These are phyloP conservation scores for Hapalemur alaotrensis DNA, from an alignment of 2,797 vertebrate genomes.

Conservation along the genomic window DNA sequence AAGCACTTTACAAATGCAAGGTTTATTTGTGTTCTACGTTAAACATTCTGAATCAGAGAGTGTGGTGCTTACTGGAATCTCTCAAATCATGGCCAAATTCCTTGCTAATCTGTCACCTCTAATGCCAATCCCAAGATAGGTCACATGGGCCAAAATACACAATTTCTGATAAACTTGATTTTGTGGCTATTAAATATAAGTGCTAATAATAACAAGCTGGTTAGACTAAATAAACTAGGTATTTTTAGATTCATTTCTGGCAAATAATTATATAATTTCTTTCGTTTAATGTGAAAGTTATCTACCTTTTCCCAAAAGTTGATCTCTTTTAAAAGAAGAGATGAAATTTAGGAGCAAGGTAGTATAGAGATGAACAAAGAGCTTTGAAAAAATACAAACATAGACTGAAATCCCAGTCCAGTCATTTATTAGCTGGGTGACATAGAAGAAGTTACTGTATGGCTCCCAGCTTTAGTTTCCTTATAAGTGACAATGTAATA, in stretches of 20 bases:
- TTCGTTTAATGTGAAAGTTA: not conserved
- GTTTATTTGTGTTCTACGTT: not conserved
- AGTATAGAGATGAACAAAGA: not conserved
- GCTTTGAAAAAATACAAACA: not conserved
- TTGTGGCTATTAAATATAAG: not conserved
- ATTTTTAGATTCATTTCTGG: conserved; percentile 15
- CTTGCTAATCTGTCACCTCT: not conserved
- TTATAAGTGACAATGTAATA: not conserved
- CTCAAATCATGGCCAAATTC: not conserved
- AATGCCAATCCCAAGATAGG: not conserved
- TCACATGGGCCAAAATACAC: not conserved
- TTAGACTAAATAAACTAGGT: not conserved
- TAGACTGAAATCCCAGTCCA: not conserved
- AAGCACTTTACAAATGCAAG: not conserved
- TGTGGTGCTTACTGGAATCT: not conserved
- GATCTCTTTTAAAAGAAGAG: not conserved
- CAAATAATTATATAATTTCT: not conserved
- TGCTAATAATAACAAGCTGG: not conserved
- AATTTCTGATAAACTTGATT: conserved; percentile 9
- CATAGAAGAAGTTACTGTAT: not conserved
- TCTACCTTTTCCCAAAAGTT: not conserved
- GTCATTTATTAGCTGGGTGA: not conserved
- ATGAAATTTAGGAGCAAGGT: not conserved
- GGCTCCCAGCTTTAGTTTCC: not conserved
- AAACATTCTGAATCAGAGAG: not conserved